Evolutionary conservation across 92 coral and sea anemone species (phyloP), one percentile per base, ranked within the genome.

Genomic region (Heliopora coerulea): DNA sequence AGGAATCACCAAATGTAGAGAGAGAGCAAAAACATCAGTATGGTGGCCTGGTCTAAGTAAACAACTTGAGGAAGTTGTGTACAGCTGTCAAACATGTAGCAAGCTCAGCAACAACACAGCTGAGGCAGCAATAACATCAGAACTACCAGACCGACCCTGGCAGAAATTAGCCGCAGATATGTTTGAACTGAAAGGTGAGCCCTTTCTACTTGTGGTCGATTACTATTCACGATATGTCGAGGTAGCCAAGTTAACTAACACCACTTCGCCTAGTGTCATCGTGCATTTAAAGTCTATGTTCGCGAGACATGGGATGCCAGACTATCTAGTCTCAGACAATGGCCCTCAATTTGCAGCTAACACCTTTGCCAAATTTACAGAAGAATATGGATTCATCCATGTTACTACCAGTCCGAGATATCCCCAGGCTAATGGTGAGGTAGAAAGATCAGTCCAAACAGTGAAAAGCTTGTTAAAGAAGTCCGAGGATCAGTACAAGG

Each of bases 41-140:
- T 79, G 90, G 82, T 82, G 82, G 84, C 84, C 84, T 6, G 85
- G 82, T 15, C 31, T 85, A 2, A 80, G 86, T 32, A 78, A 78
- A 42, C 83, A 82, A 32, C 56, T 82, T 1, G 81, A 82, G 57
- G 82, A 82, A 48, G 35, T 78, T 33, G 75, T 86, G 37, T 61
- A 59, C 11, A 63, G 30, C 42, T 85, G 83, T 70, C 74, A 79
- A 15, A 54, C 54, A 6, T 85, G 83, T 48, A 59, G 80, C 65
- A 85, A 78, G 40, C 54, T 56, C 14, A 30, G 62, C 20, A 35
- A 39, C 32, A 86, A 82, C 66, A 59, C 74, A 13, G 84, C 73
- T 21, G 85, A 86, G 54, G 78, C 85, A 23, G 68, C 63, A 75
- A 79, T 79, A 0, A 54, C 83, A 15, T 42, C 83, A 18, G 56